Evolutionary conservation across 2,888 invertebrate genomes (phyloP).

Genomic region (Strigamia maritima): DNA sequence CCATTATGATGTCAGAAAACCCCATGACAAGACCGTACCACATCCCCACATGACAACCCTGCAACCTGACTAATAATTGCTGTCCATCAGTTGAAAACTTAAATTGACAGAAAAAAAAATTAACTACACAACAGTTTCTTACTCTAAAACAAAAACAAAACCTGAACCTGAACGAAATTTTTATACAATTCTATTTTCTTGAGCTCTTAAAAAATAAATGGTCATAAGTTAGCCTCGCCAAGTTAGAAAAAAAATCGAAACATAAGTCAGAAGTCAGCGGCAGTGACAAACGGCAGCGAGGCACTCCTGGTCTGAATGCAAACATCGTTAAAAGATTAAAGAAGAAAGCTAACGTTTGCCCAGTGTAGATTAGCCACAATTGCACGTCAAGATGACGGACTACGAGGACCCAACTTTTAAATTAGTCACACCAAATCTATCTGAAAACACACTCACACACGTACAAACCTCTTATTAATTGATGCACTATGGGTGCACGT

Average conservation of each 20-base stretch:
- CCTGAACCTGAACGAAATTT: background rate
- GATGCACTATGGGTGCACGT: background rate
- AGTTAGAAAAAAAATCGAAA: background rate
- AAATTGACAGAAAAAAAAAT: too few species aligned
- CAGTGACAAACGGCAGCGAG: background rate
- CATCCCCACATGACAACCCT: background rate
- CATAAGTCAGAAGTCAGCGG: background rate
- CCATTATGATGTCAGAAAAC: background rate
- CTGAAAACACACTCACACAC: background rate
- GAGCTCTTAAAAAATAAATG: too few species aligned
- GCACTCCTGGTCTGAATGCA: background rate
- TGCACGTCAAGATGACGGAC: background rate
- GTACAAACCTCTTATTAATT: background rate
- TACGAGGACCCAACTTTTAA: background rate
- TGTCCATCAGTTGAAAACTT: background rate
- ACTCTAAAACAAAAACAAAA: background rate
- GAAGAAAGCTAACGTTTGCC: background rate
- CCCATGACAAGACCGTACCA: background rate
- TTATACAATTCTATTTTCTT: too few species aligned
- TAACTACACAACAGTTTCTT: too few species aligned
- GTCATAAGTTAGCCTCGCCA: too few species aligned
- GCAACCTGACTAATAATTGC: background rate
- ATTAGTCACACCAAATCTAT: background rate
- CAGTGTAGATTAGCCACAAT: background rate
- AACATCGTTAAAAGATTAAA: background rate